Base-by-base conservation (phyloP, 1,140 invertebrate genomes). In the Metaphire vulgaris region DNA sequence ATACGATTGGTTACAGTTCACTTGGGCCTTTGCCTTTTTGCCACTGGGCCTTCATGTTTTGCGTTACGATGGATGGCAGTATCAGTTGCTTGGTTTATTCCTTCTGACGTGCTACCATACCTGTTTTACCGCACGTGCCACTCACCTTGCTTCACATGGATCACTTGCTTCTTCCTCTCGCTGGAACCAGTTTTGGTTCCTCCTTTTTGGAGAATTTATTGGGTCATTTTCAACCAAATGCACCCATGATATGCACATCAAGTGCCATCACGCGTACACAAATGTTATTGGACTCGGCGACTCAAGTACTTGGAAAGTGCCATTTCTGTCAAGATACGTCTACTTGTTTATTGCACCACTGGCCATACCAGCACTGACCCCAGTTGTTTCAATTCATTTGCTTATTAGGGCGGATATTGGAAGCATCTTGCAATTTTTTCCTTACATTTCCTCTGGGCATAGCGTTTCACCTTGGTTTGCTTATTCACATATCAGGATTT, bases 261-360 rank as follows among this genome's bases (percentile, higher is more conserved):
- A 81, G 77, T 33, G 74, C 15, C 84, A 85, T 67, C 84, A 85
- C 74, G 82, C 84, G 1, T 81, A 85, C 77, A 85, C 84, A 1
- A 85, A 85, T 72, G 84, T 85, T 29, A 81, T 85, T 30, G 84
- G 83, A 12, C 76, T 82, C 0, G 84, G 84, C 0, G 84, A 85
- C 74, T 85, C 84, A 0, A 83, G 82, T 70, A 83, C 82, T 0
- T 85, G 82, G 81, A 83, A 81, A 70, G 75, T 79, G 1, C 83
- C 84, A 12, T 79, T 81, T 33, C 69, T 85, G 1, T 81, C 84
- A 0, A 12, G 79, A 1, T 81, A 80, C 69, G 33, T 82, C 1
- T 85, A 85, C 78, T 81, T 85, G 84, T 85, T 84, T 69, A 32
- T 84, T 12, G 80, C 82, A 0, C 84, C 84, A 1, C 33, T 85